Percentiles rank a stretch among this genome's conserved stretches.
phyloP scores from a whole-genome alignment of 2,888 invertebrate genomes.

The Andrena praecox region DNA sequence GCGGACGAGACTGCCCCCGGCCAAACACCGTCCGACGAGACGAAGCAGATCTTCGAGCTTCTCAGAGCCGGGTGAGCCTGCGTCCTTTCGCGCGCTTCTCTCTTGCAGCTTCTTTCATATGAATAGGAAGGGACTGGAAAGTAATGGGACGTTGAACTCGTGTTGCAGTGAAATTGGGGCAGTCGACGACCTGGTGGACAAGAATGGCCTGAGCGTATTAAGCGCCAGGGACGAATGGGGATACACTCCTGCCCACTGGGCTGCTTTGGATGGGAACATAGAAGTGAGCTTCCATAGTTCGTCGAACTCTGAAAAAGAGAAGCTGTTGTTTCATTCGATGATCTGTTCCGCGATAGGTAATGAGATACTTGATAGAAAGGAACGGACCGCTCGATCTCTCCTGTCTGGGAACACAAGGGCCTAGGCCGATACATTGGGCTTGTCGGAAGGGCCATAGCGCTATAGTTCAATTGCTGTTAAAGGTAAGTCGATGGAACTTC shows the following conservation, averaged over 20 bases:
- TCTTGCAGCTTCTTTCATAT: not conserved
- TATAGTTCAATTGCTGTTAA: slow-evolving; percentile 90
- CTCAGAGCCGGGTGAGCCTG: slow-evolving; percentile 91
- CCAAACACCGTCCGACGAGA: slow-evolving; percentile 83
- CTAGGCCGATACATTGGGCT: slow-evolving; percentile 97
- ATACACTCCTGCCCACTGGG: slow-evolving; percentile 97
- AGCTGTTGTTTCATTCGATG: not conserved
- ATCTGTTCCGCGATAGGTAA: slow-evolving; percentile 85
- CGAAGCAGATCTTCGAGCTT: slow-evolving; percentile 93
- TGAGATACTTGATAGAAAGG: slow-evolving; percentile 94
- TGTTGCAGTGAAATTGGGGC: slow-evolving; percentile 91
- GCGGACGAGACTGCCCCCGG: slow-evolving; percentile 80
- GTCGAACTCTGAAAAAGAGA: not conserved
- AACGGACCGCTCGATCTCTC: slow-evolving; percentile 94
- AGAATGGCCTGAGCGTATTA: slow-evolving; percentile 90
- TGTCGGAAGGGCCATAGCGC: slow-evolving; percentile 96
- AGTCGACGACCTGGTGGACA: slow-evolving; percentile 93
- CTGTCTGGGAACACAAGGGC: slow-evolving; percentile 95
- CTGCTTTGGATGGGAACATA: slow-evolving; percentile 95
- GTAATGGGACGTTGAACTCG: not conserved
- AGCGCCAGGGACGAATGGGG: slow-evolving; percentile 95
- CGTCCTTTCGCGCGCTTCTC: not conserved
- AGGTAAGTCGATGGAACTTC: slow-evolving; percentile 78
- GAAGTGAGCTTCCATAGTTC: slow-evolving; percentile 85
- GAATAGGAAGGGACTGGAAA: not conserved